Base-by-base conservation (phyloP, 2,113 vertebrate species). In the Trichechus manatus region DNA sequence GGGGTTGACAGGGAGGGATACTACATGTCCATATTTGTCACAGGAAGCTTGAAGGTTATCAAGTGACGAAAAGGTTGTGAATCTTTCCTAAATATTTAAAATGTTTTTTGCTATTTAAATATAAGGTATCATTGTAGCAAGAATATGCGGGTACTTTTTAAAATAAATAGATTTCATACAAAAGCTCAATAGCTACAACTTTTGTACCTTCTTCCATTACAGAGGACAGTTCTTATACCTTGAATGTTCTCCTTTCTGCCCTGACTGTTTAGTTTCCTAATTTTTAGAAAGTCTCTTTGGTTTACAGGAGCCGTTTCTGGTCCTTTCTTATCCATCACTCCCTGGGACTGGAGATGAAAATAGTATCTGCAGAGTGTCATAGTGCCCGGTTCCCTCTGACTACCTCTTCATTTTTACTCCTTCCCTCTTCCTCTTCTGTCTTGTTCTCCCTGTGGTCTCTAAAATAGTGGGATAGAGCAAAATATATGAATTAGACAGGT, bases 51-150 rank as follows among this genome's bases (percentile, higher is more conserved):
- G 22, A 81, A 81, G n/a, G 64, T 89, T 53, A 80, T 68, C n/a
- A 70, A 39, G 29, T 9, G 6, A 88, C 9, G 39, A 53, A 80
- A 89, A 59, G 17, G 0, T 86, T 88, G 8, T 64, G 23, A 95
- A 56, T 91, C 91, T 42, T 82, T 85, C 14, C 25, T 82, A 90
- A 92, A 89, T 31, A 77, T 79, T 87, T 77, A 79, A 85, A 80
- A 36, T 31, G 44, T 33, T 6, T 25, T 25, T 80, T 89, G 36
- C 15, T 85, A 61, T 92, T 95, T 84, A 92, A 84, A 68, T 84
- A 13, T 59, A 39, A 39, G 39, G 39, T 39, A 81, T n/a, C 44
- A 75, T 8, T 70, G 10, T 70, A 66, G 68, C 27, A 59, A 86
- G 42, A 91, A 63, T 92, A 89, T 33, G 4, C 2, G 39, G 6